Evolutionary conservation across 92 coral and sea anemone species (phyloP).

Genomic region (Ricordea florida): DNA sequence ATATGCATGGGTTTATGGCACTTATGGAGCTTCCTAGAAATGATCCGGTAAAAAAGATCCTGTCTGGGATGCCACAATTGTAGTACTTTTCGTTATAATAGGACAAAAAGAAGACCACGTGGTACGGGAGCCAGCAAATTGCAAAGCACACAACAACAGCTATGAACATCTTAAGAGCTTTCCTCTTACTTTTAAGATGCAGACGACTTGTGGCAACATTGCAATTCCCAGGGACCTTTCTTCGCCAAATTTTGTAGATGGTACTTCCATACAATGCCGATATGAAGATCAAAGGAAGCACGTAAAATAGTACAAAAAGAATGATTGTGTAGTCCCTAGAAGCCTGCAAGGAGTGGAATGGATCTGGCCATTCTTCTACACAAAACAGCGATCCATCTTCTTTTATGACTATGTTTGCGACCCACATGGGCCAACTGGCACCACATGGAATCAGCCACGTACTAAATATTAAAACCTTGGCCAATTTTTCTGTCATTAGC

Average conservation of each 20-base stretch:
- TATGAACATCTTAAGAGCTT: conserved; percentile 63
- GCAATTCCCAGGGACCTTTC: conserved; percentile 58
- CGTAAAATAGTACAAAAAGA: conserved; percentile 53
- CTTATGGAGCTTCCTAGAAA: conserved; percentile 63
- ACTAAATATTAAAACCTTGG: conserved; percentile 42
- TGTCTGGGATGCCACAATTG: conserved; percentile 28
- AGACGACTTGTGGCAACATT: conserved; percentile 19
- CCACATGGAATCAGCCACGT: conserved; percentile 63
- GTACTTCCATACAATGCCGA: conserved; percentile 48
- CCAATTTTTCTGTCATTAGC: conserved; percentile 41
- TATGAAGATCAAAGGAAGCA: conserved; percentile 45
- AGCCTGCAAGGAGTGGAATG: conserved; percentile 37
- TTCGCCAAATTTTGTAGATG: conserved; percentile 54
- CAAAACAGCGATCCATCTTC: conserved; percentile 25
- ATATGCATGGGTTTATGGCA: conserved; percentile 73
- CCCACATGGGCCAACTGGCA: conserved; percentile 67
- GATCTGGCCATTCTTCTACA: conserved; percentile 72
- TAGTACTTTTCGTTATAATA: conserved; percentile 9
- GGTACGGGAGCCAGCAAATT: conserved; percentile 71
- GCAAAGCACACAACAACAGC: conserved; percentile 61
- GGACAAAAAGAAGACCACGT: conserved; percentile 38
- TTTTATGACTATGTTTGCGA: conserved; percentile 60
- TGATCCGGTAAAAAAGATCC: neutral
- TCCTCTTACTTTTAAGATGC: conserved; percentile 42
- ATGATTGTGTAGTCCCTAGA: conserved; percentile 60